Evolutionary conservation across 2,113 vertebrate species (phyloP).

Genomic region (Heliornis fulica): DNA sequence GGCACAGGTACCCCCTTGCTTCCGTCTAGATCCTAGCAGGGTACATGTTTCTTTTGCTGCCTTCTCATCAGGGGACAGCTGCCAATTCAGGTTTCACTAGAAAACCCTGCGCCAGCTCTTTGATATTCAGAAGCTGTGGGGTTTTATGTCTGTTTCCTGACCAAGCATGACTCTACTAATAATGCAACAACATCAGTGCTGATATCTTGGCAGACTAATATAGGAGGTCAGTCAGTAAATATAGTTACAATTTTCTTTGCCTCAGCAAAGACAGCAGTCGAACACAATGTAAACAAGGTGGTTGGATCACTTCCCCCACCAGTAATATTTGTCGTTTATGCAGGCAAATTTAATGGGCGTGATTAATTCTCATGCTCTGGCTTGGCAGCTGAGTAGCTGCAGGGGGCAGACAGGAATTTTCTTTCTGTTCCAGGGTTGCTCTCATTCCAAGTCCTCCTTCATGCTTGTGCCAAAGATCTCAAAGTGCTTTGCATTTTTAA

Average conservation of each 20-base stretch:
- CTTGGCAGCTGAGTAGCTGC: constrained; percentile 54
- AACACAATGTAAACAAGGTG: constrained; percentile 33
- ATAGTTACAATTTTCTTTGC: constrained; percentile 5
- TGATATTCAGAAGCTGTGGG: not conserved
- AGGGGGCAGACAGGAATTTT: constrained; percentile 56
- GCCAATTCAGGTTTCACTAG: constrained; percentile 4
- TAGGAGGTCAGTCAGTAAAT: constrained; percentile 38
- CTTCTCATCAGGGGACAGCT: not conserved
- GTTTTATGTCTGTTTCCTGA: constrained; percentile 45
- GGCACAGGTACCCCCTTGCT: not conserved
- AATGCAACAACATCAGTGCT: not conserved
- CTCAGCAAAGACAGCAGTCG: constrained; percentile 11
- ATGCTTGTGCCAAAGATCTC: not conserved
- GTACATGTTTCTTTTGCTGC: not conserved
- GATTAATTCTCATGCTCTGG: constrained; percentile 43
- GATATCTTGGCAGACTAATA: not conserved
- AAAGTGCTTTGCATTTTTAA: constrained; percentile 39
- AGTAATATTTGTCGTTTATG: not conserved
- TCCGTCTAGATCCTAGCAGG: not conserved
- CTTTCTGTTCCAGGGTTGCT: constrained; percentile 8
- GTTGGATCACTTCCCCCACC: constrained; percentile 16
- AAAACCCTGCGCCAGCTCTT: constrained; percentile 1
- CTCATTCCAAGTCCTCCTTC: constrained; percentile 20
- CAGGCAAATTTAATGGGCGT: constrained; percentile 18
- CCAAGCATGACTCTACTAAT: constrained; percentile 30